Evolutionary conservation across 2,113 vertebrate species (phyloP).

Genomic region (Ranitomeya imitator): DNA sequence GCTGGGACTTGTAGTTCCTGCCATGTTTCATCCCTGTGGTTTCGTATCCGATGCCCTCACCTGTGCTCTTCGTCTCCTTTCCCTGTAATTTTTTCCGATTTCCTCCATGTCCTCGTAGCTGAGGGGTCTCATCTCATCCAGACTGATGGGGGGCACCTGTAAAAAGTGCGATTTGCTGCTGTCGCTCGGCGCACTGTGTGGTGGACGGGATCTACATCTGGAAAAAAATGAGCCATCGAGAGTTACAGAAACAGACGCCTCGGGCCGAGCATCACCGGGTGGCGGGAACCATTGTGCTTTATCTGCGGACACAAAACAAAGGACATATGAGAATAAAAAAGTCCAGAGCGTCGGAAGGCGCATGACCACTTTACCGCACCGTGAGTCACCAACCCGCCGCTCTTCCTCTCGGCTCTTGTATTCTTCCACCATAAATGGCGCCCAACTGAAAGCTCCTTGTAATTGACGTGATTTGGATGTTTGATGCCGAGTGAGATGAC

Average conservation of each 20-base stretch:
- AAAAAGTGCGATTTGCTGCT: constrained; percentile 51
- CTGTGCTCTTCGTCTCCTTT: constrained; percentile 58
- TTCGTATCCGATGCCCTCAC: constrained; percentile 37
- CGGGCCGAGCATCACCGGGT: background rate
- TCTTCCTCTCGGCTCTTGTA: background rate
- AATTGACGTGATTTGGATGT: constrained; percentile 58
- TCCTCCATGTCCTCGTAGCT: constrained; percentile 65
- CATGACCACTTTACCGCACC: background rate
- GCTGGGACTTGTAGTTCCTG: background rate
- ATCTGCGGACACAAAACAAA: background rate
- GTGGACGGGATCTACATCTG: background rate
- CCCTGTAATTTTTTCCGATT: constrained; percentile 54
- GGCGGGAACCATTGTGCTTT: background rate
- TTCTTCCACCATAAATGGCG: constrained; percentile 30
- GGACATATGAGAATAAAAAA: background rate
- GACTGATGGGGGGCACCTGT: constrained; percentile 51
- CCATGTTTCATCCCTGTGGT: background rate
- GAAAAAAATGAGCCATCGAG: background rate
- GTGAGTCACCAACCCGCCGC: background rate
- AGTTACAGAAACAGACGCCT: background rate
- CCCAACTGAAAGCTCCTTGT: constrained; percentile 35
- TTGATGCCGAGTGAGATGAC: constrained; percentile 63
- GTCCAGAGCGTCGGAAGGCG: background rate
- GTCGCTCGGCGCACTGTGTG: background rate
- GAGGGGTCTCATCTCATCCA: constrained; percentile 58